Conservation (phyloP, 2,113 vertebrate species). For the Myotis yumanensis region DNA sequence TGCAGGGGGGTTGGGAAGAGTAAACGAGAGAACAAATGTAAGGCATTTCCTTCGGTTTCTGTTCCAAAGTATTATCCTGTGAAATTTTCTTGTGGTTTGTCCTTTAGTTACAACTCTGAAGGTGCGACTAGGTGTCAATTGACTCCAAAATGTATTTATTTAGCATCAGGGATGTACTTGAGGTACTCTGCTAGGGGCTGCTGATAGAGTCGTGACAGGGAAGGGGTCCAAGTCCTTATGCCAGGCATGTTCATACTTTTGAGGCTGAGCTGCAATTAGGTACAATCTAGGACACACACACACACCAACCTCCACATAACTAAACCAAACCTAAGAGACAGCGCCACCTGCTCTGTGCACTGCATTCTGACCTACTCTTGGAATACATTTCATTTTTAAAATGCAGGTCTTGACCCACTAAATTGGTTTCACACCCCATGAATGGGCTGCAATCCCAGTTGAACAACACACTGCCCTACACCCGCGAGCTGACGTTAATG, state of each 20-base stretch:
- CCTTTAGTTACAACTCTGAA: background rate
- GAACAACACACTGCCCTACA: constrained; percentile 14
- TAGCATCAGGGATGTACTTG: background rate
- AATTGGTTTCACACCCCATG: constrained; percentile 34
- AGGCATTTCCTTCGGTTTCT: background rate
- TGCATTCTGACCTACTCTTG: background rate
- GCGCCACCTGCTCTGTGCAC: background rate
- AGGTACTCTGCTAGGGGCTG: background rate
- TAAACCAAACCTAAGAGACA: background rate
- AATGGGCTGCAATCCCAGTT: background rate
- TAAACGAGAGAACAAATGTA: background rate
- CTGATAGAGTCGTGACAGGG: background rate
- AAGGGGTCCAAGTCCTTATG: background rate
- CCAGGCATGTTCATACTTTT: background rate
- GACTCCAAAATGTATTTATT: background rate
- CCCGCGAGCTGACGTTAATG: background rate
- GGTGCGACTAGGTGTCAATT: background rate
- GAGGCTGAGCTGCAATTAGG: background rate
- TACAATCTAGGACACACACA: background rate
- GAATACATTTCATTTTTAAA: background rate
- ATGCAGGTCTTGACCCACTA: background rate
- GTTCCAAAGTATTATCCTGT: background rate
- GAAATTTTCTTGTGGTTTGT: background rate
- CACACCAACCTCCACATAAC: background rate
- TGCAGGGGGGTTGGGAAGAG: background rate